Conservation (phyloP, 2,797 vertebrate species). For the Acipenser transmontanus region DNA sequence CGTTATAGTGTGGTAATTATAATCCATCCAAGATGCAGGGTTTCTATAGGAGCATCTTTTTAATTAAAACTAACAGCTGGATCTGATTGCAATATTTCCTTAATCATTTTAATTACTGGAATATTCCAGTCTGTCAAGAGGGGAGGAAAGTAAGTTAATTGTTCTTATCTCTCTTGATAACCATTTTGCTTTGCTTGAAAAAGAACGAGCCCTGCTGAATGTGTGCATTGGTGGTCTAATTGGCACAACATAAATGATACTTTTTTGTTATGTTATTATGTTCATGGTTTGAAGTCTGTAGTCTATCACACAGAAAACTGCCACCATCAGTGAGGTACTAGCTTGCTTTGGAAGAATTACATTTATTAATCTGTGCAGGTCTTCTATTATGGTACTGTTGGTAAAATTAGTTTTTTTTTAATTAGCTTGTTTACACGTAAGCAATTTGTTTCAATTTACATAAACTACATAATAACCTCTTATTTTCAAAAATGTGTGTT, state of each 20-base stretch:
- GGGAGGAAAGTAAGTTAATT: slow-evolving; percentile 42
- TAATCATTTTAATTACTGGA: slow-evolving; percentile 64
- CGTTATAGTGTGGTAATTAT: slow-evolving; percentile 14
- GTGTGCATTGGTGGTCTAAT: slow-evolving; percentile 56
- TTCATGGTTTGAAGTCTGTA: slow-evolving; percentile 52
- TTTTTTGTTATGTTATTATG: slow-evolving; percentile 43
- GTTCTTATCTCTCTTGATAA: slow-evolving; percentile 63
- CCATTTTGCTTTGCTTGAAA: slow-evolving; percentile 53
- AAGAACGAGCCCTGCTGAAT: slow-evolving; percentile 55
- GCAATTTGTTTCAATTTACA: slow-evolving; percentile 13
- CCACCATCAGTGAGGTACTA: slow-evolving; percentile 56
- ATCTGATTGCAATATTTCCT: slow-evolving; percentile 63
- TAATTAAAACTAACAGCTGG: slow-evolving; percentile 62
- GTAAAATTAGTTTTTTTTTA: slow-evolving; percentile 44
- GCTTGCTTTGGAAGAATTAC: slow-evolving; percentile 24
- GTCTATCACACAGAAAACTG: slow-evolving; percentile 55
- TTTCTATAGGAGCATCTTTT: slow-evolving; percentile 44
- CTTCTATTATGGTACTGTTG: too few species aligned
- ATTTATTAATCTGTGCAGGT: too few species aligned
- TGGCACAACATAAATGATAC: slow-evolving; percentile 66
- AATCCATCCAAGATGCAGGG: slow-evolving; percentile 38
- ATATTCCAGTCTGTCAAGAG: slow-evolving; percentile 50
- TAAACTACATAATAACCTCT: too few species aligned
- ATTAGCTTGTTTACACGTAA: slow-evolving; percentile 59
- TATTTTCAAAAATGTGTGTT: too few species aligned